Base-by-base conservation (phyloP, 2,888 invertebrate genomes). In the Norana najaformis region DNA sequence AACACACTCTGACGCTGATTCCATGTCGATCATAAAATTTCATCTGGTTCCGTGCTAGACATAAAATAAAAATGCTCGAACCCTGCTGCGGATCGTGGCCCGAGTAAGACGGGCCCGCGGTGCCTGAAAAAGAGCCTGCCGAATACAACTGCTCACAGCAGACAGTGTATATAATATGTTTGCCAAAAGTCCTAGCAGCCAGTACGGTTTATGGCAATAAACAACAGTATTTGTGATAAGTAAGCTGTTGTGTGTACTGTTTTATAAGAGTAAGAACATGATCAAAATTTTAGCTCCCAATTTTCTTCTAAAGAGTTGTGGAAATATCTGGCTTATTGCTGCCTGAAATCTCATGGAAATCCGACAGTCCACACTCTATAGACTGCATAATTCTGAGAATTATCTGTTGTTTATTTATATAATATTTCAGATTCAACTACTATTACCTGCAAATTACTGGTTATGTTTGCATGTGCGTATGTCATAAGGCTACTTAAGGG, bases 11-110 rank as follows among this genome's bases (percentile, higher is more conserved):
- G 69, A n/a, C 69, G 69, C 69, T 69, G 69, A n/a, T 69, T 69
- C 69, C 69, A 69, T 69, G 69, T n/a, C n/a, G 69, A 69, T 69
- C 69, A 69, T 69, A 69, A 69, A 69, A n/a, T 69, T 69, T n/a
- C 69, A 69, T 69, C 69, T 69, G 69, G 69, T 69, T 69, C 69
- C 69, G n/a, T 69, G 69, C 69, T 69, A 4, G 23, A n/a, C 69
- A 8, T 69, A 69, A 69, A 69, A 69, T 69, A 69, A 69, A 69
- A 69, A 69, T 69, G 69, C 13, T n/a, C 30, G 69, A n/a, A 69
- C 69, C 69, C 30, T n/a, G 69, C 69, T 69, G 69, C n/a, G 30
- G 69, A 1, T 69, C 69, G n/a, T n/a, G 69, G 69, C 30, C 69
- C n/a, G 30, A 13, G 69, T n/a, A 69, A 69, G 69, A 69, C 47